These are phyloP conservation scores for Drosophila neocordata DNA, from an alignment of 1,140 invertebrate species.

Conservation along the genomic window DNA sequence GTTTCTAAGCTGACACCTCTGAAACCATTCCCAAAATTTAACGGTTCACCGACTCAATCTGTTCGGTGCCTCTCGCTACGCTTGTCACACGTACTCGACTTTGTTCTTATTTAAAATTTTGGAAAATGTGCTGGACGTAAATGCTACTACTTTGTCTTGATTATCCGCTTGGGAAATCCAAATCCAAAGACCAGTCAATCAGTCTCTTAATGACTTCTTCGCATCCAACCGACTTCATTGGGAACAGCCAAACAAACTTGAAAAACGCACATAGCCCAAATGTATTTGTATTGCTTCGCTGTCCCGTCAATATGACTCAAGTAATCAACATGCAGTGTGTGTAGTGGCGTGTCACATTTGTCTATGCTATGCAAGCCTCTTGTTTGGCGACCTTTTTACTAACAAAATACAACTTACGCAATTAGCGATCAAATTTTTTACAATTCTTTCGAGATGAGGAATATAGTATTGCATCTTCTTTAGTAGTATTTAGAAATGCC, in stretches of 20 bases:
- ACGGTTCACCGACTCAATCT: not conserved
- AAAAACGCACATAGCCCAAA: slow-evolving; percentile 62
- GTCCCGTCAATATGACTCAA: slow-evolving; percentile 62
- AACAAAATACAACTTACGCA: not conserved
- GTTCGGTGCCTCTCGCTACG: not conserved
- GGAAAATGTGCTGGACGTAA: not conserved
- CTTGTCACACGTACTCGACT: not conserved
- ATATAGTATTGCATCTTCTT: too few species aligned
- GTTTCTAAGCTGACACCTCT: not conserved
- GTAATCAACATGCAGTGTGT: slow-evolving; percentile 38
- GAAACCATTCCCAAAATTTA: not conserved
- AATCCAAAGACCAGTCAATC: not conserved
- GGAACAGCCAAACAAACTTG: not conserved
- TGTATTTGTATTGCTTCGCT: slow-evolving; percentile 78
- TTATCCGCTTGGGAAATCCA: not conserved
- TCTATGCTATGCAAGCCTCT: slow-evolving; percentile 75
- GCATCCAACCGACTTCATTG: not conserved
- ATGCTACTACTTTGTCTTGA: not conserved
- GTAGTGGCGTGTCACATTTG: slow-evolving; percentile 28
- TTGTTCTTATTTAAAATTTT: not conserved
- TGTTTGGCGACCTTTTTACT: slow-evolving; percentile 67
- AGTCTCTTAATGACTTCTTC: not conserved
- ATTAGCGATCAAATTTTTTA: not conserved
- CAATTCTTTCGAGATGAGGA: too few species aligned
- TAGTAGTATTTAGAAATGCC: too few species aligned